Percentiles rank a stretch among this genome's conserved stretches.
phyloP scores from a whole-genome alignment of 1,140 invertebrate genomes.

The Drosophila ironensis region DNA sequence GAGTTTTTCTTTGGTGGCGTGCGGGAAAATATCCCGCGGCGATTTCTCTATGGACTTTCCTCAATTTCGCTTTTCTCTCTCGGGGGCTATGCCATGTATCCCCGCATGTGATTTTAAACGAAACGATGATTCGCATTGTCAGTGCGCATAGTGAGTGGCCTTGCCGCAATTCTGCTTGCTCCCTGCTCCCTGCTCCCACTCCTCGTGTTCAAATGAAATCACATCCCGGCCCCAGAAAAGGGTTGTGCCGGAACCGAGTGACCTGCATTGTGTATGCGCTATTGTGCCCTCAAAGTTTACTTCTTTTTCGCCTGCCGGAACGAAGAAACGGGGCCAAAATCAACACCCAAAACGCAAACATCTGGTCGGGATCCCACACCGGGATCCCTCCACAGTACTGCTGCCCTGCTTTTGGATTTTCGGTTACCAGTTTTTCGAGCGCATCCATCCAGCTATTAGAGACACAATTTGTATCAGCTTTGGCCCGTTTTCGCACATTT shows the following conservation, averaged over 20 bases:
- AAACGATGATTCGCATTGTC: conserved; percentile 44
- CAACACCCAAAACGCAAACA: background rate
- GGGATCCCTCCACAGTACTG: background rate
- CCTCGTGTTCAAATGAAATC: conserved; percentile 23
- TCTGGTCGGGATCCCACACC: conserved; percentile 18
- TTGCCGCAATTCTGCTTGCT: no score
- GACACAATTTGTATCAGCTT: no score
- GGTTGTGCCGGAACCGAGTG: no score
- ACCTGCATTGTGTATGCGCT: conserved; percentile 2
- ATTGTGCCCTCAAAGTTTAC: background rate
- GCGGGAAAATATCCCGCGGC: background rate
- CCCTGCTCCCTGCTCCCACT: background rate
- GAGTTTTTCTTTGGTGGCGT: conserved; percentile 20
- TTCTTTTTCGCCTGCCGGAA: no score
- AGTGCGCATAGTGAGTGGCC: conserved; percentile 21
- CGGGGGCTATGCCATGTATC: no score
- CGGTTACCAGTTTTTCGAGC: no score
- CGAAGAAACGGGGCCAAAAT: no score
- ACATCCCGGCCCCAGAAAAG: no score
- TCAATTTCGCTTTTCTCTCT: background rate
- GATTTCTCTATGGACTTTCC: conserved; percentile 28
- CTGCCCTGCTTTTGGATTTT: no score
- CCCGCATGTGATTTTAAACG: conserved; percentile 61
- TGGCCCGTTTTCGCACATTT: no score
- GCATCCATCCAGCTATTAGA: no score